Evolutionary conservation across 2,888 invertebrate species (phyloP), one percentile per base, ranked within the genome.

Genomic region (Limnephilus marmoratus): DNA sequence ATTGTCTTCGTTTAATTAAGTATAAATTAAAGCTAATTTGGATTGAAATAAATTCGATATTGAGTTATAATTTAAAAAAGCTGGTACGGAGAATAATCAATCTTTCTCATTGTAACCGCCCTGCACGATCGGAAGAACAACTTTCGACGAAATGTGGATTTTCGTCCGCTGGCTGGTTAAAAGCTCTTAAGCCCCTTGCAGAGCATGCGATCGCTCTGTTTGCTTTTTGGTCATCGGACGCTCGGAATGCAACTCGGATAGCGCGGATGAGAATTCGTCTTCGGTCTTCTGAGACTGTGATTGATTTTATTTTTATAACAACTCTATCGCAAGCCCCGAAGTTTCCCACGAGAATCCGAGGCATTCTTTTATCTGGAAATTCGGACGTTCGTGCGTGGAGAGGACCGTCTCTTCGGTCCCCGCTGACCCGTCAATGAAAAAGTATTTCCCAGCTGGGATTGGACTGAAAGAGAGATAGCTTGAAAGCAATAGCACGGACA

Each of bases 291-390:
- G 68, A 87, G 81, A 41, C 91, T 89, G 89, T 81, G 82, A 91
- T 91, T 92, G 83, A 91, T 88, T 93, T 93, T 90, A 86, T 93
- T 93, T 93, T 85, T 92, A 91, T 92, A 90, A 93, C 93, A 91
- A 87, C 93, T 93, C 92, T 93, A 93, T 93, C 91, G 87, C 89
- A 37, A 53, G 82, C 34, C 81, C 83, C 91, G 81, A 49, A 92
- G 90, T 90, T 93, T 93, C 93, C 93, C 93, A 93, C 93, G 93
- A 93, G 93, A 93, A 93, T 93, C 93, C 90, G 92, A 93, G 88
- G 81, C 93, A 91, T 49, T 92, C 93, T 92, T 92, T 93, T 93
- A 93, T 93, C 81, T 85, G 90, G 80, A 93, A 90, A 93, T 93
- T 93, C 92, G 83, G 90, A 90, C 82, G 91, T 80, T 93, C 93